Evolutionary conservation across 2,888 invertebrate species (phyloP).

Genomic region (Daptonema setosum): DNA sequence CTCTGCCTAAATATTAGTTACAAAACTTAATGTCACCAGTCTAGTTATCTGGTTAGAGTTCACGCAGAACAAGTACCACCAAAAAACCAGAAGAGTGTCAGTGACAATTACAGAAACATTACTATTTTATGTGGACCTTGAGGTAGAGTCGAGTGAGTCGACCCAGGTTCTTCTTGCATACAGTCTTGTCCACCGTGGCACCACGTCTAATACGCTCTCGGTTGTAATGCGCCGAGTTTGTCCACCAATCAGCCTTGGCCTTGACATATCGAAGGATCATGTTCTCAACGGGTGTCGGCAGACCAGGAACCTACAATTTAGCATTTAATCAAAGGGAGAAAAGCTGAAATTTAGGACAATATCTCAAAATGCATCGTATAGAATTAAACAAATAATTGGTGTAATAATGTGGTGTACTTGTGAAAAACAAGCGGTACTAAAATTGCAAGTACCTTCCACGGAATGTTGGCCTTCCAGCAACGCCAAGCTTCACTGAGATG

Average conservation of each 20-base stretch:
- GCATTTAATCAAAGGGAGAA: neutral
- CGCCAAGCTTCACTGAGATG: slow-evolving; percentile 98
- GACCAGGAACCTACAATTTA: slow-evolving; percentile 73
- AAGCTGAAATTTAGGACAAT: neutral
- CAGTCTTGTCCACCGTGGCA: slow-evolving; percentile 99
- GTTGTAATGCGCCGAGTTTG: slow-evolving; percentile 98
- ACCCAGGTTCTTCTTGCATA: slow-evolving; percentile 97
- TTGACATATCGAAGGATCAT: slow-evolving; percentile 99
- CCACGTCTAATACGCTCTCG: slow-evolving; percentile 90
- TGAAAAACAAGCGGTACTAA: too few relatives aligned
- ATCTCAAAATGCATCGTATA: neutral
- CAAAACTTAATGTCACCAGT: too few relatives aligned
- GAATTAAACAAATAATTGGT: too few relatives aligned
- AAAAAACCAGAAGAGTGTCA: too few relatives aligned
- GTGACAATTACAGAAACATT: too few relatives aligned
- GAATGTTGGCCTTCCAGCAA: slow-evolving; percentile 99
- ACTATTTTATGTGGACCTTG: too few relatives aligned
- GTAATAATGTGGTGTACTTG: neutral
- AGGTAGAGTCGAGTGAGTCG: slow-evolving; percentile 84
- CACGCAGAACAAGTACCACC: too few relatives aligned
- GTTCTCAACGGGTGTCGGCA: slow-evolving; percentile 97
- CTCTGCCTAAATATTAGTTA: slow-evolving; percentile 48
- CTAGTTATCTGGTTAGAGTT: too few relatives aligned
- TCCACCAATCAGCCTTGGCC: slow-evolving; percentile 99
- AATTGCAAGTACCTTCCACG: too few relatives aligned